Evolutionary conservation across 2,113 vertebrate genomes (phyloP).

Genomic region (Ancistrus triradiatus): DNA sequence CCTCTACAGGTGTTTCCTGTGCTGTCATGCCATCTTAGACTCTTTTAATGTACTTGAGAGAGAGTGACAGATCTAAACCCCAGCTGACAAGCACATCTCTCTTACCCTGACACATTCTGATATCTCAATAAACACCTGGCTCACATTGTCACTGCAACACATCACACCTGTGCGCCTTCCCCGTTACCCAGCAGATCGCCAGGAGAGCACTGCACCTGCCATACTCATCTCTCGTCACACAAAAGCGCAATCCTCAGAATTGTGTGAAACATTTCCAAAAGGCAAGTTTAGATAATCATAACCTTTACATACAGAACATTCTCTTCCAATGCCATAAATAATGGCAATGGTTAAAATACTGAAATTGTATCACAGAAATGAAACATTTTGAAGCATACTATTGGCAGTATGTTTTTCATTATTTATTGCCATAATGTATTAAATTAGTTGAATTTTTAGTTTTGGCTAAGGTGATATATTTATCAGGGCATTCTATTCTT

Average conservation of each 20-base stretch:
- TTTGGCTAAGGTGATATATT: too few relatives aligned
- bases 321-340: too few relatives aligned
- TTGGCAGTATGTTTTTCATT: too few relatives aligned
- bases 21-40: slow-evolving; percentile 49
- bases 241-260: too few relatives aligned
- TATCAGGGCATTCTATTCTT: too few relatives aligned
- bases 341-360: too few relatives aligned
- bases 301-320: not conserved
- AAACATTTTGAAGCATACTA: too few relatives aligned
- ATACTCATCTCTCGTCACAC: slow-evolving; percentile 43
- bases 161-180: slow-evolving; percentile 70
- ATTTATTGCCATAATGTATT: too few relatives aligned
- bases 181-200: slow-evolving; percentile 55
- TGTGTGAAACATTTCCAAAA: too few relatives aligned
- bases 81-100: slow-evolving; percentile 65
- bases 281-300: too few relatives aligned
- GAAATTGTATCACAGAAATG: not conserved
- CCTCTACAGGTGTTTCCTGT: slow-evolving; percentile 32
- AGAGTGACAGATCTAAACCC: slow-evolving; percentile 63
- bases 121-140: slow-evolving; percentile 78
- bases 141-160: slow-evolving; percentile 61
- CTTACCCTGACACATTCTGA: slow-evolving; percentile 65
- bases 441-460: too few relatives aligned
- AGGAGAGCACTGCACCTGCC: slow-evolving; percentile 67
- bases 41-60: slow-evolving; percentile 57